phyloP scores from a whole-genome alignment of 2,113 vertebrate genomes.

The Sinocyclocheilus grahami region DNA sequence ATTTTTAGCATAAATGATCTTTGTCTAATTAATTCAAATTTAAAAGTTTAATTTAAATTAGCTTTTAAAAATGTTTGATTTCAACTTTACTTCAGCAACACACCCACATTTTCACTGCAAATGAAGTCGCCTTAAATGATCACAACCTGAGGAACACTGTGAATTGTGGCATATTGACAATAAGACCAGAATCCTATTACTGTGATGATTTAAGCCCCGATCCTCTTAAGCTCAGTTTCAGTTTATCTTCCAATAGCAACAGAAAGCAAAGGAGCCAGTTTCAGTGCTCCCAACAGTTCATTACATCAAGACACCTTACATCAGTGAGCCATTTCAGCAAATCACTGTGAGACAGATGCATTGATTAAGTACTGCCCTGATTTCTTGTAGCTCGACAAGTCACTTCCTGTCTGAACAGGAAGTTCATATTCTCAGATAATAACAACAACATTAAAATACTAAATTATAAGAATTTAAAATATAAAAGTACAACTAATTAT shows the following conservation, averaged over 20 bases:
- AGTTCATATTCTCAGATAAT: background rate
- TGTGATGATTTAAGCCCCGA: conserved; percentile 73
- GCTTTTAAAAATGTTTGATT: background rate
- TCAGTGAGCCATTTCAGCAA: background rate
- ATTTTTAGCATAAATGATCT: background rate
- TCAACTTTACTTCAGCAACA: background rate
- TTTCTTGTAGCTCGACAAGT: background rate
- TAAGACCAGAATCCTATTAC: conserved; percentile 74
- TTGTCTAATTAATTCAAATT: background rate
- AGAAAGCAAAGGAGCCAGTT: background rate
- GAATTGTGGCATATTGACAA: conserved; percentile 63
- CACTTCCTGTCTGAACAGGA: conserved; percentile 7
- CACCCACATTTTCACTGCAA: background rate
- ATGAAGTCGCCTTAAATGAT: conserved; percentile 69
- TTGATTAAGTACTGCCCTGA: background rate
- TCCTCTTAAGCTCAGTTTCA: conserved; percentile 65
- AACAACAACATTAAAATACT: background rate
- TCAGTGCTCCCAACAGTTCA: background rate
- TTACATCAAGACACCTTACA: conserved; percentile 1
- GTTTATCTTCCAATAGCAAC: conserved; percentile 43
- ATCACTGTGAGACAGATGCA: background rate
- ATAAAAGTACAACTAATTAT: no score
- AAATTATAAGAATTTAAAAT: background rate
- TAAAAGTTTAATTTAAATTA: background rate
- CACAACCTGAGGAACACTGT: conserved; percentile 67